Conservation (phyloP, 2,888 invertebrate genomes). For the Hydriomena furcata region DNA sequence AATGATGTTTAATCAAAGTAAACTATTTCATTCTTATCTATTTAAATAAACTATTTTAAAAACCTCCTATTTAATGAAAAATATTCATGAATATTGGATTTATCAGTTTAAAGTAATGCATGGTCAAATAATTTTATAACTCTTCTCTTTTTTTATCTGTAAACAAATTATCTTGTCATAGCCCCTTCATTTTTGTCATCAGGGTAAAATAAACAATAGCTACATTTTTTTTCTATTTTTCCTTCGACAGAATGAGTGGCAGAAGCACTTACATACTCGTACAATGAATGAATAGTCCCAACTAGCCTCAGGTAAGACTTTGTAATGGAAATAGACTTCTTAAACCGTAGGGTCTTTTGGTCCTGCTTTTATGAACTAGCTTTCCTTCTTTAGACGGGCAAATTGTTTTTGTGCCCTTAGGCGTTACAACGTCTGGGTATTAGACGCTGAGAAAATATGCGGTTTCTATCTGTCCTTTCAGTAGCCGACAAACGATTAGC, state of each 20-base stretch:
- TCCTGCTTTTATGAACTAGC: slow-evolving; percentile 56
- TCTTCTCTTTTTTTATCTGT: no score
- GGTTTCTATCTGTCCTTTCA: slow-evolving; percentile 16
- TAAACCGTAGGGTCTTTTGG: slow-evolving; percentile 59
- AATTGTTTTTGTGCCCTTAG: slow-evolving; percentile 78
- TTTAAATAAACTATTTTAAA: no score
- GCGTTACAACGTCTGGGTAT: slow-evolving; percentile 56
- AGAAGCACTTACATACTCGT: slow-evolving; percentile 29
- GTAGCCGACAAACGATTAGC: slow-evolving; percentile 12
- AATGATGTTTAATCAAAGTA: no score
- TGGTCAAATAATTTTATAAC: no score
- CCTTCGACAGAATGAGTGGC: neutral
- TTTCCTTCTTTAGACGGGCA: slow-evolving; percentile 60
- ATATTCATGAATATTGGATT: no score
- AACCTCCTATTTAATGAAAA: no score
- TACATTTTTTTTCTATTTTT: neutral
- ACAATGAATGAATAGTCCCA: slow-evolving; percentile 43
- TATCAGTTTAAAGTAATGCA: no score
- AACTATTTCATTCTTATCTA: no score
- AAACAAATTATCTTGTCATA: no score
- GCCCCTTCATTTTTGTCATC: no score
- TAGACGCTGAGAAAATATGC: slow-evolving; percentile 15
- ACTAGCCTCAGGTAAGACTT: slow-evolving; percentile 64
- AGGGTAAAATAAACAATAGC: no score
- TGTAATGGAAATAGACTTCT: slow-evolving; percentile 70